phyloP scores from a whole-genome alignment of 2,113 vertebrate genomes.

The Accipiter virgatus region DNA sequence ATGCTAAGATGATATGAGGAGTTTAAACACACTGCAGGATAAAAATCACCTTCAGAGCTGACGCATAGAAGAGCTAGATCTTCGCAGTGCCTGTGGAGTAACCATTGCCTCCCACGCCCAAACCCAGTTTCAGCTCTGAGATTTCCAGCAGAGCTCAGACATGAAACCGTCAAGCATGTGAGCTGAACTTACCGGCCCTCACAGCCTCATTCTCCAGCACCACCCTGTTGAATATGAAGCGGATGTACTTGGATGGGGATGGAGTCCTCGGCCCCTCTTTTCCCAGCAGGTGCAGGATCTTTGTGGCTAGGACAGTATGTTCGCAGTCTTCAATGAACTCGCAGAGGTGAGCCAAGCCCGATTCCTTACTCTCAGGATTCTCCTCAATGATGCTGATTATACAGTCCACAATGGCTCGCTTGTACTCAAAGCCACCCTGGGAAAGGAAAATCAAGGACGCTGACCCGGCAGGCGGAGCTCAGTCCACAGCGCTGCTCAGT shows the following conservation, averaged over 20 bases:
- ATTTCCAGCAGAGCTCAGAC: neutral
- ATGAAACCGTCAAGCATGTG: fast-evolving
- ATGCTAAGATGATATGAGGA: neutral
- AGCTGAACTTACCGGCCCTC: slow-evolving; percentile 84
- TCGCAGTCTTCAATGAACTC: slow-evolving; percentile 99
- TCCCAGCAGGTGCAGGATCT: slow-evolving; percentile 94
- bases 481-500: neutral
- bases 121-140: neutral
- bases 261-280: slow-evolving; percentile 93
- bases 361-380: slow-evolving; percentile 94
- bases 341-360: slow-evolving; percentile 93
- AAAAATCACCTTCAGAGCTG: neutral
- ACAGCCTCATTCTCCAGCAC: slow-evolving; percentile 97
- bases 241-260: slow-evolving; percentile 94
- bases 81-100: neutral
- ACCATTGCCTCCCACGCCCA: neutral
- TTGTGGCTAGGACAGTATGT: slow-evolving; percentile 95
- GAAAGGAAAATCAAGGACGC: neutral
- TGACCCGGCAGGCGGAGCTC: neutral
- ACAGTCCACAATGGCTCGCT: slow-evolving; percentile 97
- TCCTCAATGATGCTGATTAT: slow-evolving; percentile 97
- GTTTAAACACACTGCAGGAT: neutral
- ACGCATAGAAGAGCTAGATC: neutral
- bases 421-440: slow-evolving; percentile 98
- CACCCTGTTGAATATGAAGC: slow-evolving; percentile 98